These are phyloP conservation scores for Leuctra nigra DNA, from an alignment of 2,888 invertebrate genomes.

Conservation along the genomic window DNA sequence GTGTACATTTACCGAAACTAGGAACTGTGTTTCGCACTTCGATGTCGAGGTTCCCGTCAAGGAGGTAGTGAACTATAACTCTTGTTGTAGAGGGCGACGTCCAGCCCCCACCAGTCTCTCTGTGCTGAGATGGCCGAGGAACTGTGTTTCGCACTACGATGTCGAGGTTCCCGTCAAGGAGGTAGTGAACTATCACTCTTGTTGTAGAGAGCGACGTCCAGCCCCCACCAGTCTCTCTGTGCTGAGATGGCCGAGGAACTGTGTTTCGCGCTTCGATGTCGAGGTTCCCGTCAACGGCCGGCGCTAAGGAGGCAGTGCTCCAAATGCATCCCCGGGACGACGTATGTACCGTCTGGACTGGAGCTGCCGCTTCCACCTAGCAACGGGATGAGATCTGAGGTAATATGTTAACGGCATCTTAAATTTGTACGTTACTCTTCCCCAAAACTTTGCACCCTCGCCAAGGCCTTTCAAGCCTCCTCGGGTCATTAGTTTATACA, in stretches of 20 bases:
- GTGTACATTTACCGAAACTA: too few relatives aligned
- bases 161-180: conserved; percentile 58
- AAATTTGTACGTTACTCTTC: neutral
- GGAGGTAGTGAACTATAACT: conserved; percentile 58
- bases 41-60: conserved; percentile 58
- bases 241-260: conserved; percentile 71
- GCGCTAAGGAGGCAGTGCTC: conserved; percentile 58
- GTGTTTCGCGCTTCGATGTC: conserved; percentile 55
- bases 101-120: conserved; percentile 66
- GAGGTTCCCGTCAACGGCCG: conserved; percentile 58
- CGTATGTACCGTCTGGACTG: conserved; percentile 42
- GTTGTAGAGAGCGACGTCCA: conserved; percentile 33
- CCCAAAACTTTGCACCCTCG: neutral
- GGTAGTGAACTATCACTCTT: too few relatives aligned
- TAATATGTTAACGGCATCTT: conserved; percentile 32
- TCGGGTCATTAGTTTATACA: too few relatives aligned
- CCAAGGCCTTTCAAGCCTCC: neutral
- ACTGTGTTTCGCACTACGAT: conserved; percentile 55
- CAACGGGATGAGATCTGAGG: conserved; percentile 25
- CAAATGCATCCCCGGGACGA: conserved; percentile 47
- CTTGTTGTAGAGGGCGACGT: too few relatives aligned
- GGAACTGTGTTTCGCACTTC: conserved; percentile 59
- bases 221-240: conserved; percentile 60
- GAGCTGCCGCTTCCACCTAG: conserved; percentile 39
- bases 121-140: conserved; percentile 75